Conservation (phyloP, 1,140 invertebrate genomes). For the Muscidifurax raptorellus region DNA sequence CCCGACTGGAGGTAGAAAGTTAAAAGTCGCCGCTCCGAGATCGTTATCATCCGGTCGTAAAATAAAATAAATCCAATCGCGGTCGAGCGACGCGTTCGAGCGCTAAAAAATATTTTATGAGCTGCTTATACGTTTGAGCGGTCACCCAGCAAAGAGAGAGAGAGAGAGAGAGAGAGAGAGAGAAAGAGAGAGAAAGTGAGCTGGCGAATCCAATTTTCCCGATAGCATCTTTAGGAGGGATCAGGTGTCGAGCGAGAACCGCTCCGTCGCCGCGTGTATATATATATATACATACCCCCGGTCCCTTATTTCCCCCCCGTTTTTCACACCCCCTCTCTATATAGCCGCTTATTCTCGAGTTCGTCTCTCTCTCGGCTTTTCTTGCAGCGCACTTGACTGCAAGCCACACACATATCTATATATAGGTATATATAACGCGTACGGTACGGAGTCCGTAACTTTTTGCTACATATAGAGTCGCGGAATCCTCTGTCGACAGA, state of each 20-base stretch:
- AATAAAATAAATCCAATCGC: constrained; percentile 72
- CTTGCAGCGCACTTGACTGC: neutral
- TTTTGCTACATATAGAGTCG: neutral
- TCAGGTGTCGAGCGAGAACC: constrained; percentile 67
- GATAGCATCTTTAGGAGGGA: constrained; percentile 75
- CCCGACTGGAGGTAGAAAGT: neutral
- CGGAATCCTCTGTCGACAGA: constrained; percentile 42
- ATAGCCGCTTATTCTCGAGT: neutral
- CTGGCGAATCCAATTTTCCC: constrained; percentile 73
- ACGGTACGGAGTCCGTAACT: neutral
- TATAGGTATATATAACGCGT: neutral
- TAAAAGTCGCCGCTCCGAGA: constrained; percentile 56
- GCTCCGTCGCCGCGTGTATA: neutral
- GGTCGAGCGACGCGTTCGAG: constrained; percentile 60
- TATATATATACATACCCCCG: neutral
- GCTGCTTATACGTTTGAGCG: constrained; percentile 75
- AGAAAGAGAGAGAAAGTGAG: constrained; percentile 60
- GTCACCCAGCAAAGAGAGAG: constrained; percentile 69
- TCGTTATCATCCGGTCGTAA: constrained; percentile 74
- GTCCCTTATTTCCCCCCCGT: neutral
- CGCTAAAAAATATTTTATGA: constrained; percentile 76
- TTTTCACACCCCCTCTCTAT: neutral
- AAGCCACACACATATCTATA: neutral
- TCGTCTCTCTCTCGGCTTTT: constrained; percentile 9
- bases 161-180: constrained; percentile 65